phyloP scores from a whole-genome alignment of 2,113 vertebrate genomes.

The Anthoscopus minutus region DNA sequence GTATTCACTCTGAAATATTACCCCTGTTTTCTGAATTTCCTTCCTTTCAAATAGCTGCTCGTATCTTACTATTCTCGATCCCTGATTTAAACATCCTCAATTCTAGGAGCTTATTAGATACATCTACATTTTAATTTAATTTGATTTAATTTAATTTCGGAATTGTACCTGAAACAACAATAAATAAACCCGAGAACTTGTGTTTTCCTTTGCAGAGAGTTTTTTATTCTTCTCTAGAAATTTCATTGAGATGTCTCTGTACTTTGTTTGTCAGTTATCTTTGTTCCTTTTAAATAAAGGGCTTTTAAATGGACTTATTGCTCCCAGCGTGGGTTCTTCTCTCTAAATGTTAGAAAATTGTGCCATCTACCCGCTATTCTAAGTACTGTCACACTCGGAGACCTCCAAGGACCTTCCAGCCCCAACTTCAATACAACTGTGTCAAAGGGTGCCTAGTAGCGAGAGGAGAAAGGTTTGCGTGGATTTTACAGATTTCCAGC shows the following conservation, averaged over 20 bases:
- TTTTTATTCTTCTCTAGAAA: slow-evolving; percentile 70
- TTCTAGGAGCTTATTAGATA: neutral
- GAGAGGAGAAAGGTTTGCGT: slow-evolving; percentile 63
- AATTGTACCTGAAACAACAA: slow-evolving; percentile 38
- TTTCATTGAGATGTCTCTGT: slow-evolving; percentile 83
- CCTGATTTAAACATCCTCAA: neutral
- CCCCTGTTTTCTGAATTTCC: slow-evolving; percentile 50
- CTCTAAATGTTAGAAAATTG: slow-evolving; percentile 99
- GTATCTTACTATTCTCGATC: slow-evolving; percentile 4
- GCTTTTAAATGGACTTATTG: slow-evolving; percentile 85
- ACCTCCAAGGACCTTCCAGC: slow-evolving; percentile 84
- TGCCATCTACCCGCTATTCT: slow-evolving; percentile 99
- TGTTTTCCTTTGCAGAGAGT: slow-evolving; percentile 66
- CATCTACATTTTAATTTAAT: slow-evolving; percentile 30
- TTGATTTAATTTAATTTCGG: slow-evolving; percentile 52
- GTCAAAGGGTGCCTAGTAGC: slow-evolving; percentile 69
- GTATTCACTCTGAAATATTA: slow-evolving; percentile 41
- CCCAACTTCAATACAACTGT: slow-evolving; percentile 78
- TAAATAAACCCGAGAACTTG: slow-evolving; percentile 54
- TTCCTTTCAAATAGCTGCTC: slow-evolving; percentile 23
- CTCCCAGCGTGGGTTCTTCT: slow-evolving; percentile 79
- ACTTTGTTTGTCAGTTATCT: slow-evolving; percentile 82
- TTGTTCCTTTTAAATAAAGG: slow-evolving; percentile 87
- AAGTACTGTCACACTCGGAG: slow-evolving; percentile 92
- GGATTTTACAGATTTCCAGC: slow-evolving; percentile 66